Evolutionary conservation across 2,888 invertebrate species (phyloP).

Genomic region (Glaucopsyche alexis): DNA sequence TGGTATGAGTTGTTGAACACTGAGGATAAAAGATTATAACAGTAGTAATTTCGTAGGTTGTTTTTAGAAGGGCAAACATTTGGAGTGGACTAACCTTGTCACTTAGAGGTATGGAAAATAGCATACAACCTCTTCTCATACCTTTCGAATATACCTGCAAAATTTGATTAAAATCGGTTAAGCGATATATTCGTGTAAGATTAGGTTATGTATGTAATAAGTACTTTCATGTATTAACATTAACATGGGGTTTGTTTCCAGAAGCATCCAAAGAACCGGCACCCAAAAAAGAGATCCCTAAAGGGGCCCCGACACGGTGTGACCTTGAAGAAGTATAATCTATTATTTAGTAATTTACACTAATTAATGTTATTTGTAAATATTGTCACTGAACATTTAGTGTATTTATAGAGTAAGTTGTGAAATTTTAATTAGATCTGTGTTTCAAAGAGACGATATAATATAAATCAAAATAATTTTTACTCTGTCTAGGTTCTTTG

Average conservation of each 20-base stretch:
- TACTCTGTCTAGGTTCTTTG: neutral
- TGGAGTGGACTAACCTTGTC: too few relatives aligned
- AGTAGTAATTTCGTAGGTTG: too few relatives aligned
- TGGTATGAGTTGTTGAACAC: too few relatives aligned
- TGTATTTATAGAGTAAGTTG: constrained; percentile 19
- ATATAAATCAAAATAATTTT: neutral
- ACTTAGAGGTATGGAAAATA: too few relatives aligned
- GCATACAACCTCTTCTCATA: too few relatives aligned
- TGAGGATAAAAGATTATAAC: too few relatives aligned
- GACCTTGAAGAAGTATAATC: constrained; percentile 49
- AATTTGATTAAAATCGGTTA: too few relatives aligned
- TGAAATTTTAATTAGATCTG: constrained; percentile 21
- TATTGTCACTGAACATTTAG: constrained; percentile 9
- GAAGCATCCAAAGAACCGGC: constrained; percentile 53
- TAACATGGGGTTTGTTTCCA: constrained; percentile 21
- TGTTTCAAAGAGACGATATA: constrained; percentile 12
- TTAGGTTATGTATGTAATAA: too few relatives aligned
- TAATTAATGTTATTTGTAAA: constrained; percentile 16
- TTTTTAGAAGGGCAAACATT: too few relatives aligned
- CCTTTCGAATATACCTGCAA: too few relatives aligned
- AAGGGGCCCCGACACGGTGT: constrained; percentile 54
- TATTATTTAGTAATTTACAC: neutral
- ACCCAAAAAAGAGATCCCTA: constrained; percentile 45
- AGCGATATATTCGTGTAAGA: too few relatives aligned
- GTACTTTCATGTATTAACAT: too few relatives aligned